phyloP scores from a whole-genome alignment of 2,888 invertebrate species.

The Cyrtodaria siliqua region DNA sequence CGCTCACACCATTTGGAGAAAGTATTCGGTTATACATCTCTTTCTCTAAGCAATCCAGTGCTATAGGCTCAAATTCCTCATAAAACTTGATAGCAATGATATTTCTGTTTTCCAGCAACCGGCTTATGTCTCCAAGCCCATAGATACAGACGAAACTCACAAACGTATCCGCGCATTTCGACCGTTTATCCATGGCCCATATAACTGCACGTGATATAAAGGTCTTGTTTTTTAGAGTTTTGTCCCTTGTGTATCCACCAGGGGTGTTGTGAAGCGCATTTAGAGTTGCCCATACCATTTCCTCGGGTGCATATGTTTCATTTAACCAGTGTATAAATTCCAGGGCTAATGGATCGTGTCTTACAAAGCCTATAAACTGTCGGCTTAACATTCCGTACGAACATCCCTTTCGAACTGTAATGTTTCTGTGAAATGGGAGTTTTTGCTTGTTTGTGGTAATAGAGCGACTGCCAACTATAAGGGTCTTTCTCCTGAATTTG shows the following conservation, averaged over 20 bases:
- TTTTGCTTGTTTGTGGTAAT: conserved; percentile 56
- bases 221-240: conserved; percentile 37
- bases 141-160: conserved; percentile 74
- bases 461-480: conserved; percentile 38
- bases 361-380: conserved; percentile 78
- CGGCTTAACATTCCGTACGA: conserved; percentile 80
- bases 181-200: conserved; percentile 67
- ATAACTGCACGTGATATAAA: conserved; percentile 74
- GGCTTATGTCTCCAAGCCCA: conserved; percentile 73
- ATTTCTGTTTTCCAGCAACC: conserved; percentile 74
- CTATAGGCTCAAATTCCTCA: conserved; percentile 66
- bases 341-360: conserved; percentile 66
- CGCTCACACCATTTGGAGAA: not conserved
- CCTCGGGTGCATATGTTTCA: conserved; percentile 82
- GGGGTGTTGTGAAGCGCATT: conserved; percentile 76
- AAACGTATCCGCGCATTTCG: conserved; percentile 66
- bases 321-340: conserved; percentile 79
- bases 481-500: conserved; percentile 51
- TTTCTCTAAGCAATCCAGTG: conserved; percentile 70
- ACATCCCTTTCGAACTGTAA: conserved; percentile 77
- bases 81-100: conserved; percentile 83
- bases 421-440: conserved; percentile 48
- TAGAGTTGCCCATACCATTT: conserved; percentile 82
- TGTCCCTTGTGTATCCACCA: conserved; percentile 67
- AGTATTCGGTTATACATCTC: conserved; percentile 46